A percentile compares a stretch with the other conserved stretches of the same genome.
These are phyloP conservation scores for Bombylius major DNA, from an alignment of 2,888 invertebrate genomes.

Conservation along the genomic window DNA sequence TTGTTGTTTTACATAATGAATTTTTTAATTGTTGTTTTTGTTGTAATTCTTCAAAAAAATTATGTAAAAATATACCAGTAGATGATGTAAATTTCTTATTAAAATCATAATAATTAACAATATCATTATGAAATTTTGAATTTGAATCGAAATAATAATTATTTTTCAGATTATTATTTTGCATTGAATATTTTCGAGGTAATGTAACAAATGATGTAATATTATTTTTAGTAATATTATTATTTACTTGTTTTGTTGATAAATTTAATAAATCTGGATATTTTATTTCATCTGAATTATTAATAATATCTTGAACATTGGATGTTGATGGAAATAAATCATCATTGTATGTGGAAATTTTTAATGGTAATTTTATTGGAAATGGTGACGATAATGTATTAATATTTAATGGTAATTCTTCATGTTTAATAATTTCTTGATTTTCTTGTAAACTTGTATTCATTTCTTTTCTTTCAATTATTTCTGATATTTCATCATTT, in stretches of 20 bases:
- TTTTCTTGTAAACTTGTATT: too few species aligned
- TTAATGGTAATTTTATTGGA: slow-evolving; percentile 42
- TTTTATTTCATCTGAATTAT: slow-evolving; percentile 49
- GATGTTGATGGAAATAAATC: slow-evolving; percentile 79
- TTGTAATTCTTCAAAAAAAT: slow-evolving; percentile 14
- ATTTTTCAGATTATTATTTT: slow-evolving; percentile 35
- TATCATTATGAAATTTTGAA: slow-evolving; percentile 35
- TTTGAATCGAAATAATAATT: slow-evolving; percentile 20
- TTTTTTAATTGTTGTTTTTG: slow-evolving; percentile 10
- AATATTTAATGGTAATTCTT: slow-evolving; percentile 38
- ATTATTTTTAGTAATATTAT: slow-evolving; percentile 21
- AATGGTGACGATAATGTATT: slow-evolving; percentile 42
- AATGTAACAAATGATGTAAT: slow-evolving; percentile 38
- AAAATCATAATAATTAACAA: slow-evolving; percentile 35
- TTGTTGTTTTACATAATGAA: slow-evolving; percentile 14
- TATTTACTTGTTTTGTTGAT: slow-evolving; percentile 44
- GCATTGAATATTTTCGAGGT: slow-evolving; percentile 35
- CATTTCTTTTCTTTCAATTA: too few species aligned
- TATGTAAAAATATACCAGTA: not conserved
- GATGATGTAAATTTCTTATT: slow-evolving; percentile 26
- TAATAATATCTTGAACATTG: slow-evolving; percentile 54
- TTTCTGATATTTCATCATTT: too few species aligned
- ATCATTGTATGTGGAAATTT: slow-evolving; percentile 33
- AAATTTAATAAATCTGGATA: slow-evolving; percentile 72
- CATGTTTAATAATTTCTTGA: slow-evolving; percentile 2